Conservation (phyloP, 2,888 invertebrate species). For the Pseudococcus viburni region DNA sequence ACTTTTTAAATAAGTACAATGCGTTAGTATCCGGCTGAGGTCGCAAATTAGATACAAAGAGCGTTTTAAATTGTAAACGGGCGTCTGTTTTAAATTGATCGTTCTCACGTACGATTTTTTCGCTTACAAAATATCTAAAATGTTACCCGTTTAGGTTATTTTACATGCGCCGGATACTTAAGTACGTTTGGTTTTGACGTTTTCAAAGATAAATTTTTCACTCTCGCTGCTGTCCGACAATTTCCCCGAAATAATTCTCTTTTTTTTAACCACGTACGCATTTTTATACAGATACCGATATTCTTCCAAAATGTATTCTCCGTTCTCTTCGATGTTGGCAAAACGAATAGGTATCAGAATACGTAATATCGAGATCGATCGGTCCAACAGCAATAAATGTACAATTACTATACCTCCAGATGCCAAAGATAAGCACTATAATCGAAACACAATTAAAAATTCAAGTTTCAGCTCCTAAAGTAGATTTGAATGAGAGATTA, state of each 20-base stretch:
- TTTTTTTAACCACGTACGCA: slow-evolving; percentile 38
- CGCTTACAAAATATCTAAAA: slow-evolving; percentile 61
- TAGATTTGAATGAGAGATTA: no score
- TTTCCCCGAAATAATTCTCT: slow-evolving; percentile 34
- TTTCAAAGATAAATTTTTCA: slow-evolving; percentile 61
- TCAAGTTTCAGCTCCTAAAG: no score
- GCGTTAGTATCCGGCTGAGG: neutral
- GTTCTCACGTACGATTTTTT: slow-evolving; percentile 26
- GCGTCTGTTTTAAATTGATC: slow-evolving; percentile 61
- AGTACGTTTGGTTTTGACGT: slow-evolving; percentile 61
- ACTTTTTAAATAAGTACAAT: neutral
- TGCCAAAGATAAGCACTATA: no score
- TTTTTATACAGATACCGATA: neutral
- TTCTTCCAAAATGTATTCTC: neutral
- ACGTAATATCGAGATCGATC: no score
- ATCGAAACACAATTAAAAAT: no score
- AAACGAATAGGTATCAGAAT: neutral
- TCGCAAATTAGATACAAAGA: slow-evolving; percentile 57
- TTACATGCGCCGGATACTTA: slow-evolving; percentile 57
- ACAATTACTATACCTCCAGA: no score
- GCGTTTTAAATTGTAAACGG: slow-evolving; percentile 57
- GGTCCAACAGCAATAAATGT: no score
- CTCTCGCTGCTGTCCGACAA: slow-evolving; percentile 16
- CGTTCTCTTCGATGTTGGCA: neutral
- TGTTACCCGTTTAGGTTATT: slow-evolving; percentile 47